These are phyloP conservation scores for human (Homo sapiens) DNA, from an alignment of 2,113 vertebrate species.

Conservation along the genomic window GRCh38 chr11:3860501-3861000, in stretches of 20 bases:
- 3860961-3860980: background rate
- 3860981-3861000: background rate
- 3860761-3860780: background rate
- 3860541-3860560: conserved; percentile 63
- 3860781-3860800: conserved; percentile 21
- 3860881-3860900: conserved; percentile 30
- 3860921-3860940: conserved; percentile 26
- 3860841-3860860: background rate
- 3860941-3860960: background rate
- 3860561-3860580: conserved; percentile 53
- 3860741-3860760: conserved; percentile 20
- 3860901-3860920: background rate
- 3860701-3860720: conserved; percentile 27
- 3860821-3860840: background rate
- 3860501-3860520: background rate
- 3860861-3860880: background rate
- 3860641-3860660: conserved; percentile 61
- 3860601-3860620: conserved; percentile 58
- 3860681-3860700: conserved; percentile 27
- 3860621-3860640: conserved; percentile 52
- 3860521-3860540: conserved; percentile 45
- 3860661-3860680: conserved; percentile 52
- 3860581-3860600: conserved; percentile 60
- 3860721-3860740: conserved; percentile 17
- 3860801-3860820: background rate